Percentiles rank a stretch among this genome's conserved stretches.
phyloP scores from a whole-genome alignment of 2,113 vertebrate species.

The Indicator maculatus region DNA sequence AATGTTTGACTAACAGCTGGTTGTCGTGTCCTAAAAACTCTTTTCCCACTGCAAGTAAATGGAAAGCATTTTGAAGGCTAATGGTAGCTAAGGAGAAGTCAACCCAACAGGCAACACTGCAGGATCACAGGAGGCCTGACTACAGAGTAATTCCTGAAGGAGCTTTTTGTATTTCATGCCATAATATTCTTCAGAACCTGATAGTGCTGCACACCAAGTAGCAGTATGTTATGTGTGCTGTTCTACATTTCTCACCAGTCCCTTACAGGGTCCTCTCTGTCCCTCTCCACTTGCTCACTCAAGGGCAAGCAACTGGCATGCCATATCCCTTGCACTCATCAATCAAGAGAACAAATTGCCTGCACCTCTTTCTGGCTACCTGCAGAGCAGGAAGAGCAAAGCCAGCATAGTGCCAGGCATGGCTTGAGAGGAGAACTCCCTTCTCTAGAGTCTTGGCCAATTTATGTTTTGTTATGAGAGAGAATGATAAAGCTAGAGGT shows the following conservation, averaged over 20 bases:
- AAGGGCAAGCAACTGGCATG: conserved; percentile 56
- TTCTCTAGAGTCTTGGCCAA: not conserved
- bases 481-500: conserved; percentile 43
- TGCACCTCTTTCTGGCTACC: conserved; percentile 23
- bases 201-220: not conserved
- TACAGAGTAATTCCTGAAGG: not conserved
- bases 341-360: conserved; percentile 6
- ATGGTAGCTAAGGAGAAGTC: not conserved
- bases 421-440: not conserved
- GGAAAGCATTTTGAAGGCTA: not conserved
- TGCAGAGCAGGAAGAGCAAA: conserved; percentile 39
- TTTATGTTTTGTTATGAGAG: conserved; percentile 40
- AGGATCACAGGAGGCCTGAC: not conserved
- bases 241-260: not conserved
- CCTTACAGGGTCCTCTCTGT: not conserved
- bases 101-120: not conserved
- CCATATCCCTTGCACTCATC: conserved; percentile 4
- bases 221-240: not conserved
- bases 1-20: conserved; percentile 25
- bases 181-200: not conserved
- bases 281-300: conserved; percentile 25
- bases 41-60: not conserved
- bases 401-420: not conserved
- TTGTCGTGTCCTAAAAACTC: conserved; percentile 21
- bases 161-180: not conserved